Conservation (phyloP, 2,888 invertebrate genomes). For the Malacosoma neustria region DNA sequence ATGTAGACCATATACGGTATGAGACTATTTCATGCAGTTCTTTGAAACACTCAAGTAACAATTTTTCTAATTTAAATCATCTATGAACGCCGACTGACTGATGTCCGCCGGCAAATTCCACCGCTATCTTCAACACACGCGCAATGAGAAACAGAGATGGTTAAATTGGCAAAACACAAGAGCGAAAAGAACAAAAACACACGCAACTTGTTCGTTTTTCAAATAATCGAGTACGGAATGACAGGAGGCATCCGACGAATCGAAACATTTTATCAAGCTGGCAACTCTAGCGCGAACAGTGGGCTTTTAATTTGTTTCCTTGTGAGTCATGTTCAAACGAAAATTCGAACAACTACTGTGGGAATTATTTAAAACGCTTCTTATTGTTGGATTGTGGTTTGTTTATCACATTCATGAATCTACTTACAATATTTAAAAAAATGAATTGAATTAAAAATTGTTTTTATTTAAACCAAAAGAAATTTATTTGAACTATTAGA, state of each 20-base stretch:
- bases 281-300: constrained; percentile 57
- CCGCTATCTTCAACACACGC: constrained; percentile 60
- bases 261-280: constrained; percentile 60
- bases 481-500: too few species aligned
- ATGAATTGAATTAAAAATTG: too few species aligned
- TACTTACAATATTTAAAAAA: too few species aligned
- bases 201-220: constrained; percentile 59
- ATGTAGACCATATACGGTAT: too few species aligned
- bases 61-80: constrained; percentile 72
- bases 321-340: constrained; percentile 41
- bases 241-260: constrained; percentile 66
- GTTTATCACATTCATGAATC: too few species aligned
- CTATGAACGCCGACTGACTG: constrained; percentile 68
- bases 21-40: too few species aligned
- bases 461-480: too few species aligned
- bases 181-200: constrained; percentile 41
- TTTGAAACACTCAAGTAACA: constrained; percentile 51
- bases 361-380: constrained; percentile 17
- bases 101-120: constrained; percentile 72
- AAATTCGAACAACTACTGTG: constrained; percentile 31
- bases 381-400: constrained; percentile 5
- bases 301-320: constrained; percentile 60
- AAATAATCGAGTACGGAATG: constrained; percentile 70
- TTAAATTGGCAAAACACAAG: constrained; percentile 34
- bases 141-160: constrained; percentile 44